Evolutionary conservation across 1,140 invertebrate genomes (phyloP).

Genomic region (Caerostris darwini): DNA sequence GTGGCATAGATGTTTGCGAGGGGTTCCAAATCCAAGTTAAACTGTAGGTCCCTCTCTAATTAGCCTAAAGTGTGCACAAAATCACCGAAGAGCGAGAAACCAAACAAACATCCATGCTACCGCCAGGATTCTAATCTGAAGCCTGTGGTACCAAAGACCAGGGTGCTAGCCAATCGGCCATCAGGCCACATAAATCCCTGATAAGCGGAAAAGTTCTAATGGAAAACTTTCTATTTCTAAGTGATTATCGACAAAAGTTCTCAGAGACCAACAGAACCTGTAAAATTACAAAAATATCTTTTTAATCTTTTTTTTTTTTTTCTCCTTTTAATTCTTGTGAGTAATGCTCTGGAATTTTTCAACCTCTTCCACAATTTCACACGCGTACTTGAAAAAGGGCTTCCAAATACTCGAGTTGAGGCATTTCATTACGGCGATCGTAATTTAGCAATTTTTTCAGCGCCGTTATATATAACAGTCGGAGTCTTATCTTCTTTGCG

Average conservation of each 20-base stretch:
- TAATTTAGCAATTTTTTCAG: not conserved
- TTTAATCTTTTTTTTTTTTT: not conserved
- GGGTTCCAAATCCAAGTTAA: too few relatives aligned
- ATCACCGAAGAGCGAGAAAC: too few relatives aligned
- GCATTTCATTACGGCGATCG: slow-evolving; percentile 8
- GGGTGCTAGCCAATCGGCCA: too few relatives aligned
- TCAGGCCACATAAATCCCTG: too few relatives aligned
- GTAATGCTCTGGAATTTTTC: not conserved
- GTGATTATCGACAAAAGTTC: not conserved
- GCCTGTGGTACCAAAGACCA: too few relatives aligned
- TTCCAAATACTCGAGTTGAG: slow-evolving; percentile 17
- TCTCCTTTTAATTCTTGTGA: not conserved
- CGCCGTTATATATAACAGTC: not conserved
- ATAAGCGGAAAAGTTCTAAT: too few relatives aligned
- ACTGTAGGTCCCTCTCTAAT: too few relatives aligned
- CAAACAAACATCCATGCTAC: too few relatives aligned
- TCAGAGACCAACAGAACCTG: not conserved
- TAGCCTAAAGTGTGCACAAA: too few relatives aligned
- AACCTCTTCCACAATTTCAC: slow-evolving; percentile 35
- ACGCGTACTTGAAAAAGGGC: not conserved
- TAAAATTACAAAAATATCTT: not conserved
- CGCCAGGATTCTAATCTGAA: too few relatives aligned
- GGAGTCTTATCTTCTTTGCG: slow-evolving; percentile 29
- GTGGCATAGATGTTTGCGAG: too few relatives aligned
- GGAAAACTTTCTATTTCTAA: too few relatives aligned